A percentile compares a stretch with the other conserved stretches of the same genome.
Conservation (phyloP, 2,888 invertebrate genomes). For the Cataglyphis livida region DNA sequence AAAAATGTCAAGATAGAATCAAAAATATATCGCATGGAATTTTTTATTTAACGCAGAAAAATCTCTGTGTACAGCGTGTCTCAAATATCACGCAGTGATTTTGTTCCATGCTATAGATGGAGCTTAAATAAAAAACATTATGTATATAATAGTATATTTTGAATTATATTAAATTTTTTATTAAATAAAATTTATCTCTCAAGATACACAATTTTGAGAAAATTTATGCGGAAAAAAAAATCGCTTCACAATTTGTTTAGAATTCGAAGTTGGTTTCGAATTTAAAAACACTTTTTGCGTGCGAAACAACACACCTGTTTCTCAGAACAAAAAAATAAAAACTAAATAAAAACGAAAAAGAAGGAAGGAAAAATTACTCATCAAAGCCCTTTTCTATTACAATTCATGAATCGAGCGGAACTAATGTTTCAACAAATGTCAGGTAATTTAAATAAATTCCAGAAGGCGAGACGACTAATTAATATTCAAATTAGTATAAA, state of each 20-base stretch:
- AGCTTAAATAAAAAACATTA: not conserved
- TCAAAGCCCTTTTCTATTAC: too few species aligned
- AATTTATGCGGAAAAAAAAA: not conserved
- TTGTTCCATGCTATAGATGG: not conserved
- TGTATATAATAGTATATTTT: not conserved
- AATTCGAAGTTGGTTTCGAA: not conserved
- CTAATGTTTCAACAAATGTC: too few species aligned
- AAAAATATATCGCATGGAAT: not conserved
- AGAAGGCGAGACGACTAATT: not conserved
- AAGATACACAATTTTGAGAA: not conserved
- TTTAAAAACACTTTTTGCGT: too few species aligned
- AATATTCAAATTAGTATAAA: not conserved
- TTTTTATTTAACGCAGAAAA: constrained; percentile 4
- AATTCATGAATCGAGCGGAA: too few species aligned
- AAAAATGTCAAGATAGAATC: constrained; percentile 56
- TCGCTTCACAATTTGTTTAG: constrained; percentile 8
- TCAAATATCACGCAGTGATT: not conserved
- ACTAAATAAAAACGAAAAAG: too few species aligned
- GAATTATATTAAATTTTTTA: not conserved
- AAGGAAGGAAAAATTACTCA: too few species aligned
- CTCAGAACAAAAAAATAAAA: too few species aligned
- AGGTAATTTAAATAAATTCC: too few species aligned
- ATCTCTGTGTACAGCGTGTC: not conserved
- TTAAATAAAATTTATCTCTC: not conserved
- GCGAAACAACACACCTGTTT: too few species aligned